Evolutionary conservation across 2,113 vertebrate genomes (phyloP).

Genomic region (Bambusicola thoracicus): DNA sequence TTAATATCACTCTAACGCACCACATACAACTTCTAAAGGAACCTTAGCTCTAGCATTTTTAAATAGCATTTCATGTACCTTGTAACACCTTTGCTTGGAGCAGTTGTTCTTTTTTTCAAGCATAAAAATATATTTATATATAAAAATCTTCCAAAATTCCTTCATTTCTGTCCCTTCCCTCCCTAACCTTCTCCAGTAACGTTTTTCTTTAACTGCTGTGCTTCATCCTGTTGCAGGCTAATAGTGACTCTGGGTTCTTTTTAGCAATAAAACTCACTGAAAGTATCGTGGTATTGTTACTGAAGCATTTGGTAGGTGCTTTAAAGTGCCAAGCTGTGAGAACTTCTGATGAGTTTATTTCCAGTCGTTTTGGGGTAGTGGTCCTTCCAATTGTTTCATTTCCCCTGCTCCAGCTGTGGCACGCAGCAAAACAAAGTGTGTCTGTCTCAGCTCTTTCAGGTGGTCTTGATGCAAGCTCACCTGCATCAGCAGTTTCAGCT

Average conservation of each 20-base stretch:
- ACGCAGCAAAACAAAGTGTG: not conserved
- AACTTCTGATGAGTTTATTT: not conserved
- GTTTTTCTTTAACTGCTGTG: not conserved
- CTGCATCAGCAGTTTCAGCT: not conserved
- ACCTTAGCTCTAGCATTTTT: not conserved
- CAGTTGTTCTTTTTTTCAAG: conserved; percentile 9
- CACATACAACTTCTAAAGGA: not conserved
- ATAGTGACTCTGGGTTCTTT: not conserved
- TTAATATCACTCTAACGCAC: not conserved
- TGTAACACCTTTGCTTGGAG: not conserved
- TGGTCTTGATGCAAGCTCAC: not conserved
- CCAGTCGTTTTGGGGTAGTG: rapidly evolving
- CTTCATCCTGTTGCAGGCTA: not conserved
- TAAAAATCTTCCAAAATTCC: not conserved
- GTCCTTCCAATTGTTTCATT: not conserved
- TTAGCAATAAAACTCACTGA: not conserved
- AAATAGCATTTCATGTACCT: not conserved
- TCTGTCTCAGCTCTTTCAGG: not conserved
- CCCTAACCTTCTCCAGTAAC: rapidly evolving
- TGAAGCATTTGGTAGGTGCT: rapidly evolving
- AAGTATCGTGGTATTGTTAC: not conserved
- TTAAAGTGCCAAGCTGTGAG: not conserved
- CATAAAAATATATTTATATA: not conserved
- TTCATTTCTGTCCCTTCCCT: not conserved
- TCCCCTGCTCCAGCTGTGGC: not conserved